These are phyloP conservation scores for Zaprionus tsacasi DNA, from an alignment of 1,140 invertebrate species.

Conservation along the genomic window DNA sequence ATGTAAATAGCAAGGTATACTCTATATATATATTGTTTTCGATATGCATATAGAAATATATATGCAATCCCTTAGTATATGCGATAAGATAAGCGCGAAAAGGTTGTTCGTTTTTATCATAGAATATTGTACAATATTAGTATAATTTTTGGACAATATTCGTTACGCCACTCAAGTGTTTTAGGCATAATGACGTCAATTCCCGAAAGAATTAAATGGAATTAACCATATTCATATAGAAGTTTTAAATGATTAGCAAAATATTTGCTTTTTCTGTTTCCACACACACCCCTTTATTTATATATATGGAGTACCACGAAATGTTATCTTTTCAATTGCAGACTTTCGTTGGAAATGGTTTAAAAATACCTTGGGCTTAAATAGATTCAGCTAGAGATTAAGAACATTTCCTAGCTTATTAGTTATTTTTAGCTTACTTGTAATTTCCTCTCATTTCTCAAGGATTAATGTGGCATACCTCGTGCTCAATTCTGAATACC, in stretches of 20 bases:
- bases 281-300: too few species aligned
- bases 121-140: background rate
- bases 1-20: background rate
- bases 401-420: background rate
- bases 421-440: background rate
- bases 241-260: background rate
- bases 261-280: background rate
- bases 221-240: background rate
- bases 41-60: background rate
- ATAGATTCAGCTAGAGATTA: background rate
- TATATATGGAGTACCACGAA: too few species aligned
- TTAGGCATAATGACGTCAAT: background rate
- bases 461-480: background rate
- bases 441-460: background rate
- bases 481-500: background rate
- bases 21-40: background rate
- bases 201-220: background rate
- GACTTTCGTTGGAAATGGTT: background rate
- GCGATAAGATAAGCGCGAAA: conserved; percentile 4
- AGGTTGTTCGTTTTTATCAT: background rate
- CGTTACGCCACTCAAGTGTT: conserved; percentile 9
- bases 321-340: background rate
- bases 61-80: background rate
- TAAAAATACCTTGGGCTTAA: background rate
- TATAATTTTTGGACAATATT: conserved; percentile 10